Evolutionary conservation across 2,797 vertebrate genomes (phyloP), one percentile per base, ranked within the genome.

Genomic region (Rhinoraja longicauda): DNA sequence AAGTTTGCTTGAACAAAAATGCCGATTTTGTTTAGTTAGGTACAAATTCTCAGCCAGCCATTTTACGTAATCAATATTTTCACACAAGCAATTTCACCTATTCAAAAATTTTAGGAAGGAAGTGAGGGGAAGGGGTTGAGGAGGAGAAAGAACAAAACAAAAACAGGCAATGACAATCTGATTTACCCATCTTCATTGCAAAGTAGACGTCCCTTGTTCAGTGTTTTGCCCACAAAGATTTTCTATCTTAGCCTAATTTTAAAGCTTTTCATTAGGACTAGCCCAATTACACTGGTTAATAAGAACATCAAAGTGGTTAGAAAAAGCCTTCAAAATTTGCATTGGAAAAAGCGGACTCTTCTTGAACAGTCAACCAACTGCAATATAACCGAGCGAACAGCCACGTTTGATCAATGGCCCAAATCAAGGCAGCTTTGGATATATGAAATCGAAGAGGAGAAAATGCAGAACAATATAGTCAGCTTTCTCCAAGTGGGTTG

Each of bases 351-450:
- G 70, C 90, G 53, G 39, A 92, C 90, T 26, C 79, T 73, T 24
- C 45, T 72, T 92, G 10, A 92, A 92, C 2, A 92, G 70, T 92
- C 90, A 92, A 73, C 70, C 72, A 73, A 92, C 67, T 73, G 70
- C 90, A 57, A 73, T 70, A 19, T 45, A 75, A 92, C 32, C 29
- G 92, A 73, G 67, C 73, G 39, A 45, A 39, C 90, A 45, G 39
- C 90, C 6, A 29, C 53, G 13, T 92, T 75, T 75, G 90, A 36
- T 75, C 70, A 75, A 24, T 53, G 90, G 70, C 39, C 53, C 70
- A 75, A 75, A 92, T 92, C 70, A 92, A 39, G 29, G 70, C 90
- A 92, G 90, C 90, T 92, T 92, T 73, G 90, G 90, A 75, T 92
- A 53, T 92, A 92, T 70, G 77, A 78, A 39, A 88, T 62, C 26